Percentiles rank a stretch among this genome's conserved stretches.
Evolutionary conservation across 1,140 invertebrate species (phyloP).

Genomic region (Sarcophaga bullata): DNA sequence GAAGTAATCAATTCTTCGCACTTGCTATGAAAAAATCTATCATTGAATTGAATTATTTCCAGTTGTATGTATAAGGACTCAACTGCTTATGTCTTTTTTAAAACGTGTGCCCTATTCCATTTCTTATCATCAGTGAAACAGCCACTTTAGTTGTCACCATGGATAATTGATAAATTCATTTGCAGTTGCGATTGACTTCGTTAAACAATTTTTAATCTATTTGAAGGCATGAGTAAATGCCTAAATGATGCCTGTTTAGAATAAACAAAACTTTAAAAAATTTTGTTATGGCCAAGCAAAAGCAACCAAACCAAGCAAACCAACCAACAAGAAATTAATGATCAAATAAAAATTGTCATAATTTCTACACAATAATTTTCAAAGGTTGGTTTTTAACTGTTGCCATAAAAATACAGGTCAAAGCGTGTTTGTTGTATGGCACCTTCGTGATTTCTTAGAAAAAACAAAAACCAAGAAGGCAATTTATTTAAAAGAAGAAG

Average conservation of each 20-base stretch:
- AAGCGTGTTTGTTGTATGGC: conserved; percentile 23
- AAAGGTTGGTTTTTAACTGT: not conserved
- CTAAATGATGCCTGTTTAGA: not conserved
- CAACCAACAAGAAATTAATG: not conserved
- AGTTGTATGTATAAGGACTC: too few relatives aligned
- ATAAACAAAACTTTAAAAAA: conserved; percentile 13
- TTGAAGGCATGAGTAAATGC: not conserved
- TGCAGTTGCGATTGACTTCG: not conserved
- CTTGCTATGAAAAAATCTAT: not conserved
- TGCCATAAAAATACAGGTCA: conserved; percentile 25
- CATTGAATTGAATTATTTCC: too few relatives aligned
- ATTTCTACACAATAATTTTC: not conserved
- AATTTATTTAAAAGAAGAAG: not conserved
- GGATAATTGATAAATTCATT: not conserved
- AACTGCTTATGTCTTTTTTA: too few relatives aligned
- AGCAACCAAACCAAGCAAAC: too few relatives aligned
- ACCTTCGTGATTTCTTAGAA: conserved; percentile 36
- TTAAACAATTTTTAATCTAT: not conserved
- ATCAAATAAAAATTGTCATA: not conserved
- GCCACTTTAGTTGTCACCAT: not conserved
- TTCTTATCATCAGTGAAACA: not conserved
- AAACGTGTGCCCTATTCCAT: conserved; percentile 3
- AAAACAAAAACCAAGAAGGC: not conserved
- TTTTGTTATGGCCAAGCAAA: not conserved
- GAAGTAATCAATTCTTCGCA: not conserved